Conservation (phyloP, 2,888 invertebrate species). For the Drosophila falleni region DNA sequence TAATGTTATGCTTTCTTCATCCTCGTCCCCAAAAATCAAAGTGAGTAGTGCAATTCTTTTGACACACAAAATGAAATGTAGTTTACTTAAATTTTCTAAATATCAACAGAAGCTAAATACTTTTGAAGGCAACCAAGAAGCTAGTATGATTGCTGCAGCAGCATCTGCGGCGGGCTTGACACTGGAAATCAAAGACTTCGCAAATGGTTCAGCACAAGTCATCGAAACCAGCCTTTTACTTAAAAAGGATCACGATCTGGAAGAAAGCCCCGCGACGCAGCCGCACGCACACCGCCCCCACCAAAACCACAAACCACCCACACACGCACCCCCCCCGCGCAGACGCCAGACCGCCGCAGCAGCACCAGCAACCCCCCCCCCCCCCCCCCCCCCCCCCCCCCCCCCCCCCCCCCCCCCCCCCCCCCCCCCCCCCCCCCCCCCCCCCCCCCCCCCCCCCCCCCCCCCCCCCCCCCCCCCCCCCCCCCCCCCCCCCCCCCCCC, state of each 20-base stretch:
- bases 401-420: too few relatives aligned
- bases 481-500: too few relatives aligned
- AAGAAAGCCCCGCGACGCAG: too few relatives aligned
- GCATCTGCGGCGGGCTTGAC: conserved; percentile 32
- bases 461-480: too few relatives aligned
- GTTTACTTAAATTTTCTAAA: not conserved
- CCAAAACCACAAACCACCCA: too few relatives aligned
- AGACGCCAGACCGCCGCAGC: too few relatives aligned
- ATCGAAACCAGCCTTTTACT: conserved; percentile 55
- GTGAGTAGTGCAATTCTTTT: conserved; percentile 39
- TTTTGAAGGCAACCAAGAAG: conserved; percentile 47
- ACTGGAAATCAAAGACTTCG: conserved; percentile 57
- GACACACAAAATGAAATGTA: not conserved
- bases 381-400: too few relatives aligned
- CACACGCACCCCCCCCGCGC: too few relatives aligned
- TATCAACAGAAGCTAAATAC: conserved; percentile 49
- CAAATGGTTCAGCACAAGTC: conserved; percentile 52
- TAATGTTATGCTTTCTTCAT: conserved; percentile 42
- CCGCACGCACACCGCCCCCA: too few relatives aligned
- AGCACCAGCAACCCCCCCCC: too few relatives aligned
- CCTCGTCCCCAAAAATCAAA: conserved; percentile 53
- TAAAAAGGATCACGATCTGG: conserved; percentile 81
- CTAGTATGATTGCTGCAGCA: conserved; percentile 32
- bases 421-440: too few relatives aligned
- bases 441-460: too few relatives aligned